Conservation (phyloP, 2,888 invertebrate species). For the Acanthopleura granulata region DNA sequence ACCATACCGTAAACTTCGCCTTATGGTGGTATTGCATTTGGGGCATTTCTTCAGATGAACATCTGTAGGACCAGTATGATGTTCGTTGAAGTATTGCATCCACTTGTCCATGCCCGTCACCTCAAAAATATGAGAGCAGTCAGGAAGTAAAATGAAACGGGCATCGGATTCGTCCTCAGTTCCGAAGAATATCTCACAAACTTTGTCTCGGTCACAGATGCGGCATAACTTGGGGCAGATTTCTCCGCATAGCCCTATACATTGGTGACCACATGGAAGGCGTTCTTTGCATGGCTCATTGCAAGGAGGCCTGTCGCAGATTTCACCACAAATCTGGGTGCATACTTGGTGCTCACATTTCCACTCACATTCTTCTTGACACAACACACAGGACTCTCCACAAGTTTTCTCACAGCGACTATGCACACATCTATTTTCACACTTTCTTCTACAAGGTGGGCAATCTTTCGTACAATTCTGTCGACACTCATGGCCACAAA, state of each 20-base stretch:
- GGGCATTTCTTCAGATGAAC: conserved; percentile 72
- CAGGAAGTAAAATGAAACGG: conserved; percentile 39
- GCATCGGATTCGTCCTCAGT: conserved; percentile 74
- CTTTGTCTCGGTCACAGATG: conserved; percentile 70
- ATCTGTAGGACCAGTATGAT: conserved; percentile 15
- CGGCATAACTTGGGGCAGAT: conserved; percentile 76
- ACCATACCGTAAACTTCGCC: conserved; percentile 75
- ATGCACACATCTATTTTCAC: conserved; percentile 63
- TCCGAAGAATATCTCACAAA: conserved; percentile 70
- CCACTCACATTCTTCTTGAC: conserved; percentile 62
- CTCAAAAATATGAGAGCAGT: conserved; percentile 58
- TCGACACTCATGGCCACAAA: conserved; percentile 70
- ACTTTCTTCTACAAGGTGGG: conserved; percentile 63
- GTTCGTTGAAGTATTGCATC: conserved; percentile 22
- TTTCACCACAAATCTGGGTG: conserved; percentile 61
- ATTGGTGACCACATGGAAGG: conserved; percentile 74
- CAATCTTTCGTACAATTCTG: conserved; percentile 64
- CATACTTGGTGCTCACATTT: conserved; percentile 59
- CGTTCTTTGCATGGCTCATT: conserved; percentile 59
- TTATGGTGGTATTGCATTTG: conserved; percentile 74
- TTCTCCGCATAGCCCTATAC: conserved; percentile 81
- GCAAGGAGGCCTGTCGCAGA: conserved; percentile 66
- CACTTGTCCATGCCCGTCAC: conserved; percentile 55
- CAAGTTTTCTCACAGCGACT: conserved; percentile 54
- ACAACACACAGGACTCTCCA: conserved; percentile 54